phyloP scores from a whole-genome alignment of 2,113 vertebrate species.

The Burhinus oedicnemus region DNA sequence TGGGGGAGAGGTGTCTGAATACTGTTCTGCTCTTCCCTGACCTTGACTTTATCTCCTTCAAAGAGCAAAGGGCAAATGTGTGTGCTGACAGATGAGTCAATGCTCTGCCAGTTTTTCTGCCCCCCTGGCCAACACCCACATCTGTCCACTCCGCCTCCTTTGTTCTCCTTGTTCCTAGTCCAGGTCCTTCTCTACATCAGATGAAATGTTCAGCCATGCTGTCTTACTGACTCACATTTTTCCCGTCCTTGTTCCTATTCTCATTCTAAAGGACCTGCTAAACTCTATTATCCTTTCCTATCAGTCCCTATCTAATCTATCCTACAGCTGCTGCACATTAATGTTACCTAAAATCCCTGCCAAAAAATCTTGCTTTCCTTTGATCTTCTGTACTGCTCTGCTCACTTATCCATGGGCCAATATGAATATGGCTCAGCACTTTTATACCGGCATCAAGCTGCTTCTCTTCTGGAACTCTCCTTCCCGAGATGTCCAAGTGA shows the following conservation, averaged over 20 bases:
- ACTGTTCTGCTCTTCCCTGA: background rate
- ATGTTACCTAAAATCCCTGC: background rate
- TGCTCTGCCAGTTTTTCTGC: background rate
- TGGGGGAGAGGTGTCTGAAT: background rate
- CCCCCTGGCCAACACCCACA: accelerated
- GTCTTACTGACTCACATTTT: background rate
- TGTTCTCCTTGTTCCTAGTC: background rate
- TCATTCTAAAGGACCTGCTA: background rate
- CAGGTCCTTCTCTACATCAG: background rate
- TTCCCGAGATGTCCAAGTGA: background rate
- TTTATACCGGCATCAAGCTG: background rate
- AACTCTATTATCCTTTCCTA: background rate
- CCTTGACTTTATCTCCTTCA: background rate
- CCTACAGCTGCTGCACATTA: background rate
- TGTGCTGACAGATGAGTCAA: background rate
- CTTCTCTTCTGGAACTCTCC: background rate
- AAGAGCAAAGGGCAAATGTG: background rate
- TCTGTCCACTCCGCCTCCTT: background rate
- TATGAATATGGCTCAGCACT: background rate
- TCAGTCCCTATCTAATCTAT: background rate
- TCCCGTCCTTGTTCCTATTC: background rate
- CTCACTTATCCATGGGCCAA: background rate
- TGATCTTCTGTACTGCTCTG: background rate
- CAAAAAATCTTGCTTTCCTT: conserved; percentile 23
- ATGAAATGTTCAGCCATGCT: background rate